Evolutionary conservation across 2,888 invertebrate genomes (phyloP).

Genomic region (Andricus curvator): DNA sequence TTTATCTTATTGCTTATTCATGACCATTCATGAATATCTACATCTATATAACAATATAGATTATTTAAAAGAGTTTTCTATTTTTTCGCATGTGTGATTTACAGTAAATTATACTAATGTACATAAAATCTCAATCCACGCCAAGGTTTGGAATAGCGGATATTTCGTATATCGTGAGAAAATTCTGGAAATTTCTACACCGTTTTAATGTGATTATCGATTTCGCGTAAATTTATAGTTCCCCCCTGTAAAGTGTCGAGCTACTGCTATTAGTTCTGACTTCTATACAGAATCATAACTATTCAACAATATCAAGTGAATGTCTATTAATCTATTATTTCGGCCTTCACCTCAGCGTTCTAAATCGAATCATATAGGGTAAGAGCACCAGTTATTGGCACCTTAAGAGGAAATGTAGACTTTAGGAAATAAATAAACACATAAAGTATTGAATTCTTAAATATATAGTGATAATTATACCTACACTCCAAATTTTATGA

Average conservation of each 20-base stretch:
- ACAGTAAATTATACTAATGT: not conserved
- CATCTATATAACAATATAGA: too few relatives aligned
- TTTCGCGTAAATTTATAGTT: conserved; percentile 16
- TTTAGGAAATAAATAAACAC: too few relatives aligned
- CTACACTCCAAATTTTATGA: too few relatives aligned
- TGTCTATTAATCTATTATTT: not conserved
- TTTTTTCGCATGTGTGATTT: not conserved
- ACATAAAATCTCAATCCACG: not conserved
- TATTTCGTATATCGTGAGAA: not conserved
- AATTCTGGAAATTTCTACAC: not conserved
- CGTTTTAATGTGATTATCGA: conserved; percentile 20
- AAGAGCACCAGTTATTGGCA: too few relatives aligned
- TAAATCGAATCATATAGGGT: not conserved
- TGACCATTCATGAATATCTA: too few relatives aligned
- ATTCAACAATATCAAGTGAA: not conserved
- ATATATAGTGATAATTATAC: too few relatives aligned
- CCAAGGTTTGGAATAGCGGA: not conserved
- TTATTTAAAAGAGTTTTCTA: too few relatives aligned
- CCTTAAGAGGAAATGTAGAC: too few relatives aligned
- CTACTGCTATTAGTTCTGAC: conserved; percentile 5
- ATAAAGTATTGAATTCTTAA: too few relatives aligned
- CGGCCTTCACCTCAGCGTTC: not conserved
- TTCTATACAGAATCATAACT: not conserved
- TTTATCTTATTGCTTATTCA: too few relatives aligned
- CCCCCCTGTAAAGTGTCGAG: not conserved